Evolutionary conservation across 2,797 vertebrate species (phyloP).

Genomic region (Emydoidea blandingii): DNA sequence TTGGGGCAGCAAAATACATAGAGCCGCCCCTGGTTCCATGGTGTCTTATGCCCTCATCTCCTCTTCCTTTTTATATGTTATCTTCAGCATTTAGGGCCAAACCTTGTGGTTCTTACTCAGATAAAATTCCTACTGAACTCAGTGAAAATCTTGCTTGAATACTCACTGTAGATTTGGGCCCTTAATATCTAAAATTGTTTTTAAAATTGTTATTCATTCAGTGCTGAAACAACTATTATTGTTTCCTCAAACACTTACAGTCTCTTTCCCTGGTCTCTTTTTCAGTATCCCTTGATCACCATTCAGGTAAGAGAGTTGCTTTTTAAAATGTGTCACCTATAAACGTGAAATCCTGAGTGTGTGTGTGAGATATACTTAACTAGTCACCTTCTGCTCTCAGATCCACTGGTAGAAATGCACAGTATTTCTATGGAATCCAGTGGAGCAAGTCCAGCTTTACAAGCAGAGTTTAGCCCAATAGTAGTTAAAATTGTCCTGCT

Average conservation of each 20-base stretch:
- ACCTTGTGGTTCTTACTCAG: neutral
- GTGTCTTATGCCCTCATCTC: neutral
- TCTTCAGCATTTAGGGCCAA: neutral
- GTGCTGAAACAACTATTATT: neutral
- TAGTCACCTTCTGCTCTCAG: neutral
- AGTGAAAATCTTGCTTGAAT: neutral
- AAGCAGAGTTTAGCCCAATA: neutral
- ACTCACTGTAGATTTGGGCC: neutral
- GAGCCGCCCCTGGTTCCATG: too few species aligned
- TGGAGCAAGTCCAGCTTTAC: neutral
- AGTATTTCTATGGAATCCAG: neutral
- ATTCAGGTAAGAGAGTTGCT: slow-evolving; percentile 76
- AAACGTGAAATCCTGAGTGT: neutral
- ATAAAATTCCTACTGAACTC: neutral
- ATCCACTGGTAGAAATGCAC: neutral
- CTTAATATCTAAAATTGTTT: neutral
- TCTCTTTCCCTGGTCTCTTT: neutral
- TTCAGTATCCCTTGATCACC: slow-evolving; percentile 74
- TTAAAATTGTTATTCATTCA: neutral
- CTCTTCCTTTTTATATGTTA: neutral
- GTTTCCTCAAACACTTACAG: slow-evolving; percentile 25
- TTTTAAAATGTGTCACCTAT: neutral
- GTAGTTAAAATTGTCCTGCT: neutral
- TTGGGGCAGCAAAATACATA: too few species aligned
- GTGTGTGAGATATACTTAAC: neutral